Conservation (phyloP, 2,113 vertebrate genomes). For the Rhinolophus ferrumequinum region DNA sequence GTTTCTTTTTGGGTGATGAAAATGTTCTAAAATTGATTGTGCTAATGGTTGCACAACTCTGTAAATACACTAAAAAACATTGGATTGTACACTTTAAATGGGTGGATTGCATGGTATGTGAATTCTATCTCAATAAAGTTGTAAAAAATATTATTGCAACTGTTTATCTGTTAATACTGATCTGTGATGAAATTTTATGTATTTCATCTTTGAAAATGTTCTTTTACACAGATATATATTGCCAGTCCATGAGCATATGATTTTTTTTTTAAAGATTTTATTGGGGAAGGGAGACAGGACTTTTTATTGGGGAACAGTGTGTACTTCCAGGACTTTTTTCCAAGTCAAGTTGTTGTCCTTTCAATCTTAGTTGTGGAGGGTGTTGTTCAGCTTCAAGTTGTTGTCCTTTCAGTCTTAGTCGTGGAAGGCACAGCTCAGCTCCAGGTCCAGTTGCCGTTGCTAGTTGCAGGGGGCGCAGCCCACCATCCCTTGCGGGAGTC, state of each 20-base stretch:
- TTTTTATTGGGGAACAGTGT: no score
- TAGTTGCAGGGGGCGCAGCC: no score
- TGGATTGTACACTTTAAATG: not conserved
- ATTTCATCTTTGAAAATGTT: not conserved
- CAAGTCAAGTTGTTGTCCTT: no score
- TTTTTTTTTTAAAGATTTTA: not conserved
- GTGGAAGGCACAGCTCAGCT: no score
- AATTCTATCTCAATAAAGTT: not conserved
- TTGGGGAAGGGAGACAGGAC: no score
- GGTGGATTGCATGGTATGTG: not conserved
- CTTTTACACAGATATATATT: not conserved
- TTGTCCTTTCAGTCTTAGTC: no score
- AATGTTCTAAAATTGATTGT: not conserved
- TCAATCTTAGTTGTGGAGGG: no score
- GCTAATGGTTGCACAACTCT: not conserved
- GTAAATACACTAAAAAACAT: not conserved
- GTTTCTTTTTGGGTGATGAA: not conserved
- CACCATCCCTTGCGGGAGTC: no score
- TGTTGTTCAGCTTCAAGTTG: no score
- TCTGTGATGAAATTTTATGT: not conserved
- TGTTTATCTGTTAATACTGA: not conserved
- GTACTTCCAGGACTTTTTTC: no score
- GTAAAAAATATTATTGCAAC: not conserved
- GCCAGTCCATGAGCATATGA: not conserved
- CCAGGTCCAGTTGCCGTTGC: no score